Conservation (phyloP, 2,113 vertebrate species). For the Ciconia boyciana region DNA sequence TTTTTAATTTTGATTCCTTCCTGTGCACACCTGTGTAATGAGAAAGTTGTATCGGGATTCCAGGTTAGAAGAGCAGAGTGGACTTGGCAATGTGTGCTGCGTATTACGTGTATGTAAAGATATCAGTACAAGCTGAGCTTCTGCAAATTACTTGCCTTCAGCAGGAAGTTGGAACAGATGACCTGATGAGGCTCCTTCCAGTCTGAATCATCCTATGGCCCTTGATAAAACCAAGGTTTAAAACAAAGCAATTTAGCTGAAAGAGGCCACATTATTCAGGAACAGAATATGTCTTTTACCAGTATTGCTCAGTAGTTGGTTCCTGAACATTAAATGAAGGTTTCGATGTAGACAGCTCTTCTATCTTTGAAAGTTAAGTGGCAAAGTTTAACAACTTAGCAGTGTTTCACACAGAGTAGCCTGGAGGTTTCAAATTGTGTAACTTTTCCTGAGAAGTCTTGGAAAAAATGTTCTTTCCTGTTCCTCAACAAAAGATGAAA, state of each 20-base stretch:
- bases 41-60: background rate
- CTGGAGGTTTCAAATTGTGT: background rate
- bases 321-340: background rate
- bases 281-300: background rate
- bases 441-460: background rate
- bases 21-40: background rate
- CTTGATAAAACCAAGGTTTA: background rate
- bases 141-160: background rate
- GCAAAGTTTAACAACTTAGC: background rate
- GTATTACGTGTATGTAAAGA: background rate
- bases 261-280: background rate
- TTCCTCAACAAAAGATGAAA: background rate
- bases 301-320: background rate
- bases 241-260: background rate
- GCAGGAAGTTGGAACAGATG: background rate
- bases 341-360: background rate
- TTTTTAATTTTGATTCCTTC: background rate
- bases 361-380: background rate
- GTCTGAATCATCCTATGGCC: background rate
- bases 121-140: fast-evolving
- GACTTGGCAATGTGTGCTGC: background rate
- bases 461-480: background rate
- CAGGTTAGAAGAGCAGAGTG: background rate
- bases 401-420: background rate
- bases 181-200: background rate